Percentiles rank a stretch among this genome's conserved stretches.
These are phyloP conservation scores for Acanthopleura granulata DNA, from an alignment of 2,888 invertebrate genomes.

Conservation along the genomic window DNA sequence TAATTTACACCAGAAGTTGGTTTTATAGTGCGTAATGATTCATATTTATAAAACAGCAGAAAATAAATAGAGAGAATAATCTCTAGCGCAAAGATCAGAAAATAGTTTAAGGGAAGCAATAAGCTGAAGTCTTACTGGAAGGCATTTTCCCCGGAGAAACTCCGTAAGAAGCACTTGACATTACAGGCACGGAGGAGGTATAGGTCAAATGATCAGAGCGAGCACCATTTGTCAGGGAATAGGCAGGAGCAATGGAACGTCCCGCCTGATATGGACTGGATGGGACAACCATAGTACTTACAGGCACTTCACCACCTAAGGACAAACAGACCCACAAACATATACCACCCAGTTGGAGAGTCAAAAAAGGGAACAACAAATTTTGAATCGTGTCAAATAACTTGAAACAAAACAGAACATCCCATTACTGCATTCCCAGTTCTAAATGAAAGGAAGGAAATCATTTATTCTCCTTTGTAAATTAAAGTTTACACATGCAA, in stretches of 20 bases:
- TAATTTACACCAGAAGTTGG: too few relatives aligned
- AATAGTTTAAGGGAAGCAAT: not conserved
- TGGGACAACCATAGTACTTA: conserved; percentile 6
- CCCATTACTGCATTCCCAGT: too few relatives aligned
- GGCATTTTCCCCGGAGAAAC: conserved; percentile 17
- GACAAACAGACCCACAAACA: conserved; percentile 4
- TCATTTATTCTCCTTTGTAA: too few relatives aligned
- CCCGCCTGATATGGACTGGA: conserved; percentile 16
- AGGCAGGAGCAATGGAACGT: conserved; percentile 16
- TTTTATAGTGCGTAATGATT: too few relatives aligned
- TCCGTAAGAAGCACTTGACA: conserved; percentile 16
- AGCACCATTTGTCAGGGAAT: conserved; percentile 13
- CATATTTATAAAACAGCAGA: too few relatives aligned
- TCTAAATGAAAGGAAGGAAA: too few relatives aligned
- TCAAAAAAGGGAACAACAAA: too few relatives aligned
- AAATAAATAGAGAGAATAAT: too few relatives aligned
- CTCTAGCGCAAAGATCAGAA: too few relatives aligned
- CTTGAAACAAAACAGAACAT: too few relatives aligned
- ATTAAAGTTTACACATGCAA: too few relatives aligned
- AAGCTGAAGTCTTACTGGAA: conserved; percentile 3
- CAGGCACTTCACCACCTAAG: conserved; percentile 17
- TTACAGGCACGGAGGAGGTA: conserved; percentile 10
- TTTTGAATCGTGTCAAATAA: too few relatives aligned
- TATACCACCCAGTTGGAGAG: not conserved
- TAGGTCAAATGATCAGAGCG: conserved; percentile 16